phyloP scores from a whole-genome alignment of 2,888 invertebrate genomes.

The Drosophila ezoana region DNA sequence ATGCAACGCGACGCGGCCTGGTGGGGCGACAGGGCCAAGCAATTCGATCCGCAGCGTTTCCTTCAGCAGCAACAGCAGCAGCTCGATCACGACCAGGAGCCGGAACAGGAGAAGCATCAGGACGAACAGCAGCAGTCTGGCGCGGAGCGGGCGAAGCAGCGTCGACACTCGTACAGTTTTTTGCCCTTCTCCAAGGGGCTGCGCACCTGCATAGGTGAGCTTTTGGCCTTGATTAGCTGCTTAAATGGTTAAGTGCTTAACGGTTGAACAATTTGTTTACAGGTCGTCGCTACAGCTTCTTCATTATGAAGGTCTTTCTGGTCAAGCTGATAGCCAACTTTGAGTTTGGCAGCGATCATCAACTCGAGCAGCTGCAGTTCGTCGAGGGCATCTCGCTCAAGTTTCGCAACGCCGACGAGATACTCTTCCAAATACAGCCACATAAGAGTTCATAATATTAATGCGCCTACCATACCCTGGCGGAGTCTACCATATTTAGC shows the following conservation, averaged over 20 bases:
- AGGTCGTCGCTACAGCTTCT: constrained; percentile 83
- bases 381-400: constrained; percentile 83
- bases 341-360: constrained; percentile 74
- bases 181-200: constrained; percentile 83
- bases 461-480: not conserved
- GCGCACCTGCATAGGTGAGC: constrained; percentile 82
- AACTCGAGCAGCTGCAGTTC: constrained; percentile 76
- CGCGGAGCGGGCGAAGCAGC: constrained; percentile 13
- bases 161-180: constrained; percentile 82
- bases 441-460: constrained; percentile 15
- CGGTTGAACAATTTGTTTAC: not conserved
- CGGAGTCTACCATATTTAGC: not conserved
- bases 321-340: constrained; percentile 78
- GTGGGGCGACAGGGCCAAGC: constrained; percentile 81
- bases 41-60: constrained; percentile 83
- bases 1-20: constrained; percentile 81
- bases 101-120: constrained; percentile 10
- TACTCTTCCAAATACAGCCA: constrained; percentile 64
- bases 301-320: constrained; percentile 81
- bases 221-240: not conserved
- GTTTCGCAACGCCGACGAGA: constrained; percentile 78
- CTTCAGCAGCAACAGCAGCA: constrained; percentile 32
- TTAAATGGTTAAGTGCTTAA: not conserved
- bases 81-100: constrained; percentile 19
- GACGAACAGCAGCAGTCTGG: constrained; percentile 16